Conservation (phyloP, 2,888 invertebrate species). For the Crepidodera aurea region DNA sequence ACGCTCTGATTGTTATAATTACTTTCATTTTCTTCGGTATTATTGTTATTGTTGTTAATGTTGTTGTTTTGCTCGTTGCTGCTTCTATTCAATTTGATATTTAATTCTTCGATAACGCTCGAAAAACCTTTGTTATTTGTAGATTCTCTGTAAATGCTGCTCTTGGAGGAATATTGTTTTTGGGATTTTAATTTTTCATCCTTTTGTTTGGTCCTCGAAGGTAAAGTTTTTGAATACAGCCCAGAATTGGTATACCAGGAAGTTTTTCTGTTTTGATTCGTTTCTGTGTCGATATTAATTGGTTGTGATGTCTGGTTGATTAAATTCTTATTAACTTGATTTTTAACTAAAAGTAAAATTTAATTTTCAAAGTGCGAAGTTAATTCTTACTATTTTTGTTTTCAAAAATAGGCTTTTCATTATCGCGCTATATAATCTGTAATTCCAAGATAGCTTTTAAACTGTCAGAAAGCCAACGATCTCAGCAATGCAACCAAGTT, state of each 20-base stretch:
- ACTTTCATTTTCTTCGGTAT: slow-evolving; percentile 49
- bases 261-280: slow-evolving; percentile 64
- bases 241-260: slow-evolving; percentile 79
- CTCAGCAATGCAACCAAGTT: no score
- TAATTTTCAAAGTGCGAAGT: no score
- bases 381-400: no score
- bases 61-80: slow-evolving; percentile 15
- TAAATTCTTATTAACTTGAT: slow-evolving; percentile 39
- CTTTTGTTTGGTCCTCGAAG: slow-evolving; percentile 60
- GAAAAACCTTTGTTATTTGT: slow-evolving; percentile 13
- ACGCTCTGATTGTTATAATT: slow-evolving; percentile 61
- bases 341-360: no score
- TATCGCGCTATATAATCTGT: no score
- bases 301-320: slow-evolving; percentile 46
- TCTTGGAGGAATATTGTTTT: slow-evolving; percentile 48
- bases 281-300: slow-evolving; percentile 53
- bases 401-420: no score
- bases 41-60: not conserved
- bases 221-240: slow-evolving; percentile 59
- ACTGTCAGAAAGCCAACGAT: no score
- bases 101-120: slow-evolving; percentile 32
- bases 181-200: slow-evolving; percentile 58
- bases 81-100: slow-evolving; percentile 27
- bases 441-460: no score
- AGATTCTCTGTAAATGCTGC: slow-evolving; percentile 20